Conservation (phyloP, 2,113 vertebrate species). For the Gymnarchus niloticus region DNA sequence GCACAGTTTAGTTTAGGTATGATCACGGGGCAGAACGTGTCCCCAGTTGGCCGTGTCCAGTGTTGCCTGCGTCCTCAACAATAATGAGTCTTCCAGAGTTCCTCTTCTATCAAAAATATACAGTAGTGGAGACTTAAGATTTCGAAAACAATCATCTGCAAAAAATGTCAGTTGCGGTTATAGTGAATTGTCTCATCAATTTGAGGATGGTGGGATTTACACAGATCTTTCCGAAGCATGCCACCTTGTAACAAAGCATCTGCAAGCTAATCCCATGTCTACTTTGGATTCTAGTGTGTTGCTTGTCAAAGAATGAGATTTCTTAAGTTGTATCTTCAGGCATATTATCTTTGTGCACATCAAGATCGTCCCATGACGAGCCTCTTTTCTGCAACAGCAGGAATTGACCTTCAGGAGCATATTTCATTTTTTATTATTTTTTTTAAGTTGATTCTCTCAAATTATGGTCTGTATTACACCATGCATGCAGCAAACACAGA, state of each 20-base stretch:
- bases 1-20: not conserved
- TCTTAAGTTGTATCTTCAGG: not conserved
- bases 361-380: not conserved
- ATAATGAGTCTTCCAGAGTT: not conserved
- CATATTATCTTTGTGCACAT: constrained; percentile 6
- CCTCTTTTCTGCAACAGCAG: not conserved
- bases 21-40: not conserved
- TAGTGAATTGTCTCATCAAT: not conserved
- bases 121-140: not conserved
- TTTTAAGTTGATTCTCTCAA: not conserved
- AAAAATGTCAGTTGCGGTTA: not conserved
- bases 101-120: not conserved
- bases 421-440: not conserved
- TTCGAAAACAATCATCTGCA: not conserved
- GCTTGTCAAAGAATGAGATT: constrained; percentile 3
- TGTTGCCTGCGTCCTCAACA: not conserved
- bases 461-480: not conserved
- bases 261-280: not conserved
- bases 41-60: not conserved
- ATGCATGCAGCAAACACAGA: not conserved
- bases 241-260: not conserved
- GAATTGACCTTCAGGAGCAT: not conserved
- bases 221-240: not conserved
- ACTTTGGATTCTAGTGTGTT: not conserved
- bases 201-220: not conserved